phyloP scores from a whole-genome alignment of 1,140 invertebrate species.

The Drosophila chauvacae region DNA sequence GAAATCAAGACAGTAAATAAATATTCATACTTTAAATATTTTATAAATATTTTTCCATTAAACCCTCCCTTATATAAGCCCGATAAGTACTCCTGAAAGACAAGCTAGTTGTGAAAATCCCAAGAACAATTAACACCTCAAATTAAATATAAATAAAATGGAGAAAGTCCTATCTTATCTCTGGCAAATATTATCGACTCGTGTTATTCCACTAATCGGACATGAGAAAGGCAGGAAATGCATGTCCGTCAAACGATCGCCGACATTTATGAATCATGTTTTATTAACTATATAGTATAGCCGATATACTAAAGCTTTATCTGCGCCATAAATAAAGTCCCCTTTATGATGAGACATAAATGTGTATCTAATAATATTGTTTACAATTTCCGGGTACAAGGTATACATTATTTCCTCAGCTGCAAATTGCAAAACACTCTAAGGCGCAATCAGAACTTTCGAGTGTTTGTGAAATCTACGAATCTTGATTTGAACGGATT shows the following conservation, averaged over 20 bases:
- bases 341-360: constrained; percentile 23
- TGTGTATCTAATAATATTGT: constrained; percentile 7
- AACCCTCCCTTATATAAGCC: too few relatives aligned
- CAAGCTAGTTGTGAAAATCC: neutral
- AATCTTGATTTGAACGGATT: constrained; percentile 41
- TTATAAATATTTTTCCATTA: neutral
- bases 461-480: constrained; percentile 17
- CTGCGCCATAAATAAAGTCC: constrained; percentile 20
- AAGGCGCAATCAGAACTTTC: constrained; percentile 5
- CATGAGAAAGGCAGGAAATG: constrained; percentile 6
- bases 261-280: constrained; percentile 31
- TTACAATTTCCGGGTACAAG: constrained; percentile 4
- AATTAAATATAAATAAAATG: constrained; percentile 11
- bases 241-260: constrained; percentile 13
- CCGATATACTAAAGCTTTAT: constrained; percentile 16
- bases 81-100: neutral
- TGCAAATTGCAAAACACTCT: constrained; percentile 5
- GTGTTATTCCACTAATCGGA: constrained; percentile 29
- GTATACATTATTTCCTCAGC: neutral
- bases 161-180: constrained; percentile 32
- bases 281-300: constrained; percentile 8
- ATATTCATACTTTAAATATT: neutral
- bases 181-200: constrained; percentile 6
- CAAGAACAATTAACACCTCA: neutral
- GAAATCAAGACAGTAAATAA: neutral